Base-by-base conservation (phyloP, 2,113 vertebrate genomes). In the Pachyramphus minor region DNA sequence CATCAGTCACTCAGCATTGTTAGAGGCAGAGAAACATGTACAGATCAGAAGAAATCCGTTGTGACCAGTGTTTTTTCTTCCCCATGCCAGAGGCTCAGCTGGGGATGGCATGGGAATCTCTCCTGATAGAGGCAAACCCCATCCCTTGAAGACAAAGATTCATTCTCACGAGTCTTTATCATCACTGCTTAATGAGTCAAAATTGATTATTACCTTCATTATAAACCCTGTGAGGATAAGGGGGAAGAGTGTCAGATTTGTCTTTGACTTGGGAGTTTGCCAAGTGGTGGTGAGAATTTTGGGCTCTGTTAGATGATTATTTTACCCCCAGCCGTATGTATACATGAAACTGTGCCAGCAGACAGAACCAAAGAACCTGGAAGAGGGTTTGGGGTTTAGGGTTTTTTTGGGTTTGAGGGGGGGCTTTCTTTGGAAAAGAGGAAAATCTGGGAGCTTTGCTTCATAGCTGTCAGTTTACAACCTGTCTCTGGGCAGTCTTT, bases 181-280 rank as follows among this genome's bases (percentile, higher is more conserved):
- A 42, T 73, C 0, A 6, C 67, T 83, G 30, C 35, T 86, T 79
- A 53, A 58, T 85, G 72, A 95, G 27, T 62, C 69, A 78, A 21
- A 94, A 42, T 79, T 45, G 31, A 75, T 81, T 64, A 64, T 84
- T 87, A 66, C 44, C 69, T 91, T 84, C 60, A 37, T 91, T 89
- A 76, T 62, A 90, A 95, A 91, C 20, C n/a, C 35, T 47, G 3
- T 16, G 30, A 90, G 68, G 33, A 45, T 84, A 67, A 90, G 25
- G 45, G 73, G 75, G 66, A 92, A 75, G 59, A 33, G 23, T 52
- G 33, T 81, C 84, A 79, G 52, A 33, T 80, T 88, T 41, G 37
- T 64, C 59, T 94, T 74, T 83, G 82, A 58, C 45, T 95, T 93
- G 72, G 55, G 58, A 78, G 71, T 71, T 93, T 91, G 75, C 84